Percentiles rank a stretch among this genome's conserved stretches.
These are phyloP conservation scores for Coilia nasus DNA, from an alignment of 2,797 vertebrate genomes.

Conservation along the genomic window DNA sequence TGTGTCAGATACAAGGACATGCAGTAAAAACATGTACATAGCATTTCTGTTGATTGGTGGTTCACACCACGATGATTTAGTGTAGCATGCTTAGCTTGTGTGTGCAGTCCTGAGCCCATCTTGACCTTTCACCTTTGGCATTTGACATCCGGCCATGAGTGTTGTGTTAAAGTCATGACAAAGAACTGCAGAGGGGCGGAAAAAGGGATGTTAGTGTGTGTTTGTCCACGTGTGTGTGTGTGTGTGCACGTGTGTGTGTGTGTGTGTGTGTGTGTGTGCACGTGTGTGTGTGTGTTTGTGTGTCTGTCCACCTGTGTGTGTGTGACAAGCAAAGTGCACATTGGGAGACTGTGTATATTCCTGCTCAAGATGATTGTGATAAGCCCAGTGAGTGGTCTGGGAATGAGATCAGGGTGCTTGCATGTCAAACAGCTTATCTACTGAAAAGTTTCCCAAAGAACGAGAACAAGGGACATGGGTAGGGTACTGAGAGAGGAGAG, in stretches of 20 bases:
- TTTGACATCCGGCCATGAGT: conserved; percentile 64
- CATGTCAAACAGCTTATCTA: conserved; percentile 30
- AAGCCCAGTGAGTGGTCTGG: not conserved
- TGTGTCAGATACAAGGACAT: not conserved
- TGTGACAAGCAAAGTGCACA: not conserved
- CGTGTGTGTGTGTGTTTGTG: not conserved
- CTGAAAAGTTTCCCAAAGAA: not conserved
- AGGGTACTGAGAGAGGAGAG: conserved; percentile 8
- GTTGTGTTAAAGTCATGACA: conserved; percentile 74
- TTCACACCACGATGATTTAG: not conserved
- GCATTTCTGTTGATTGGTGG: no score
- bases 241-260: not conserved
- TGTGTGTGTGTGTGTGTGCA: not conserved
- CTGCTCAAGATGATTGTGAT: not conserved
- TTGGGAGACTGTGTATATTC: not conserved
- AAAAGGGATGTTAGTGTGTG: conserved; percentile 17
- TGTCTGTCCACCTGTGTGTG: not conserved
- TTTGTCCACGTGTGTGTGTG: not conserved
- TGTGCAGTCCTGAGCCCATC: conserved; percentile 29
- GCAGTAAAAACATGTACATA: not conserved
- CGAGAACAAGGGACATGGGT: conserved; percentile 7
- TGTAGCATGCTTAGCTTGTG: not conserved
- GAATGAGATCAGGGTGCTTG: not conserved
- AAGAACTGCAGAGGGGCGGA: conserved; percentile 28
- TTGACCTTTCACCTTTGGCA: conserved; percentile 46